Base-by-base conservation (phyloP, 2,113 vertebrate species). In the Actenoides lindsayi region DNA sequence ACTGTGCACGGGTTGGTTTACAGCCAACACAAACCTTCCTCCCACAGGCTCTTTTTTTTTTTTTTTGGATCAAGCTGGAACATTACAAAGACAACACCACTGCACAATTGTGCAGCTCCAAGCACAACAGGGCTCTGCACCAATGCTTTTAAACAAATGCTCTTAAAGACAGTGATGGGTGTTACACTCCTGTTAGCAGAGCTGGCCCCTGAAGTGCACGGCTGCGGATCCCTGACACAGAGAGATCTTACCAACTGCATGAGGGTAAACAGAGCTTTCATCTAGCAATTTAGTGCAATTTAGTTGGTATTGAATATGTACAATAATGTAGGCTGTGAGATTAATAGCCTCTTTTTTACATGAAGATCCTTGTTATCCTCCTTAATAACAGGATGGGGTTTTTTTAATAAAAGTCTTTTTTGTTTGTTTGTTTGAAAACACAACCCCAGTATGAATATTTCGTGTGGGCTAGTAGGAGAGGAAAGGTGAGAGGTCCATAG, bases 11-110 rank as follows among this genome's bases (percentile, higher is more conserved):
- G 90, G 65, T 75, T 95, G 95, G 83, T 96, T 90, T 92, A 71
- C 31, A 46, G 86, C 94, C 95, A 97, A 94, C 51, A 59, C 73
- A 96, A 96, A 95, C 81, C 69, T 90, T 81, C 44, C 90, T 90
- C 88, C 83, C 88, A 89, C 35, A 39, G 44, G 68, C 17, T 85
- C 11, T 30, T 53, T 69, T 77, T 46, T 67, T 82, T 24, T 53
- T 56, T 64, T 50, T 75, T 84, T 23, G 0, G 10, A 57, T 95
- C 71, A 63, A 48, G 56, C 27, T 67, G 83, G 81, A 93, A 42
- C n/a, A 24, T 84, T 90, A 63, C 46, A 84, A 93, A 92, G 76
- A 60, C 50, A 87, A 60, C 60, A 77, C 9, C 23, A 50, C 37
- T 0, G 1, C 21, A 41, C 20, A 25, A 28, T 57, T 4, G 3